Conservation (phyloP, 2,888 invertebrate genomes). For the Drosophila monieri region DNA sequence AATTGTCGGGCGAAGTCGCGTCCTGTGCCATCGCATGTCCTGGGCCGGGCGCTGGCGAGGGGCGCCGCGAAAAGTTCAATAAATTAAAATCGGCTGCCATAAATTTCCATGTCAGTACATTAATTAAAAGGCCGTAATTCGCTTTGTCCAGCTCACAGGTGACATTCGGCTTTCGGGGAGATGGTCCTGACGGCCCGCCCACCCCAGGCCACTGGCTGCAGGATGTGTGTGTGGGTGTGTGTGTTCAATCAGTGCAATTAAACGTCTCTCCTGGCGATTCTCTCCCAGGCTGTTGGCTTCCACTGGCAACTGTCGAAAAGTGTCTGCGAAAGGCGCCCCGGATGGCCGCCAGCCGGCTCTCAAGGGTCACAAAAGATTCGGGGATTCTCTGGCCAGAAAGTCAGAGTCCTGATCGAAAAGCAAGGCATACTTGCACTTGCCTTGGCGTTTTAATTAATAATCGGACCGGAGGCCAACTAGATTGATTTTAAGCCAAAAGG, state of each 20-base stretch:
- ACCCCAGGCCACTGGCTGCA: not conserved
- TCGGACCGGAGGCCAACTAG: too few species aligned
- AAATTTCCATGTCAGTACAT: slow-evolving; percentile 79
- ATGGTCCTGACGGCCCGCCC: not conserved
- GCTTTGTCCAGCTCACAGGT: slow-evolving; percentile 53
- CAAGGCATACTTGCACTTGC: too few species aligned
- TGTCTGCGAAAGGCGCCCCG: not conserved
- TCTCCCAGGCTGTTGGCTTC: not conserved
- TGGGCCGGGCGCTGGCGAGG: slow-evolving; percentile 26
- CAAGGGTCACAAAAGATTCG: too few species aligned
- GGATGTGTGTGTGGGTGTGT: too few species aligned
- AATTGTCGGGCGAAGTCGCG: slow-evolving; percentile 47
- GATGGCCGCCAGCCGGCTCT: too few species aligned
- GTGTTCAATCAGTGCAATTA: slow-evolving; percentile 64
- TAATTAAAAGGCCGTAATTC: slow-evolving; percentile 80
- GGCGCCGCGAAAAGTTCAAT: slow-evolving; percentile 64
- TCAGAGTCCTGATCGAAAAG: too few species aligned
- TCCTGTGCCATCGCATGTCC: slow-evolving; percentile 4
- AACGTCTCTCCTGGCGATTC: slow-evolving; percentile 30
- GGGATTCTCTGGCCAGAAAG: too few species aligned
- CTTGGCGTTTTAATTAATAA: too few species aligned
- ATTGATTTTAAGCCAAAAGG: too few species aligned
- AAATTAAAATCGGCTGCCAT: slow-evolving; percentile 79
- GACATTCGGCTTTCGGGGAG: slow-evolving; percentile 7
- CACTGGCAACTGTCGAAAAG: slow-evolving; percentile 3